phyloP scores from a whole-genome alignment of 2,888 invertebrate genomes.

The Belgica antarctica region DNA sequence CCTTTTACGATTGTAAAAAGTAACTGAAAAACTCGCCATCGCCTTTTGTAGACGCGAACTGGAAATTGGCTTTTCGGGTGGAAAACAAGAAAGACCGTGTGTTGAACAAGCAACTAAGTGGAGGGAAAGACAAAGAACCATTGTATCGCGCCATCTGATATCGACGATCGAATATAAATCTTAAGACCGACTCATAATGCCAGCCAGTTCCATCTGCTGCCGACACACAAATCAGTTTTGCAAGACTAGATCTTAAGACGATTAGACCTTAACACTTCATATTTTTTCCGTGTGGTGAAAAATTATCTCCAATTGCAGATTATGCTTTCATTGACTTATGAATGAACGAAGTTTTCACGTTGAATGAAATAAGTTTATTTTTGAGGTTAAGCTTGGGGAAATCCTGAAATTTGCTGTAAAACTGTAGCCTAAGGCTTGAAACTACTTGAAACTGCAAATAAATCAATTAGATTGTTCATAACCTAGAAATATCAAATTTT shows the following conservation, averaged over 20 bases:
- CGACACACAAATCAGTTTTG: neutral
- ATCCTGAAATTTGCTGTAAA: no score
- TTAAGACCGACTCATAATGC: neutral
- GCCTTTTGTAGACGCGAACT: slow-evolving; percentile 27
- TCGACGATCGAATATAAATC: slow-evolving; percentile 29
- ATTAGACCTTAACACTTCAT: slow-evolving; percentile 43
- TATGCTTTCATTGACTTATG: neutral
- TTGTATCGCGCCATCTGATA: slow-evolving; percentile 32
- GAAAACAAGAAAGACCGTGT: neutral
- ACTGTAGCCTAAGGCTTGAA: no score
- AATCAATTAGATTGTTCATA: no score
- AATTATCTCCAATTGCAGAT: slow-evolving; percentile 15
- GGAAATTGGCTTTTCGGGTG: neutral
- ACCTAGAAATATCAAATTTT: no score
- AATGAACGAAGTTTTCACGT: neutral
- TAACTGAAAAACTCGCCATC: slow-evolving; percentile 27
- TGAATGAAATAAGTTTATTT: neutral
- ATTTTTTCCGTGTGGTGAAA: neutral
- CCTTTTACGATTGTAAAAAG: slow-evolving; percentile 29
- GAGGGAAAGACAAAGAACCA: slow-evolving; percentile 14
- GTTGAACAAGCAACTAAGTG: neutral
- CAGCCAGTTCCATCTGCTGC: neutral
- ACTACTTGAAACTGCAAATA: no score
- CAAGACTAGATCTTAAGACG: slow-evolving; percentile 23
- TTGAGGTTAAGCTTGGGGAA: neutral